phyloP scores from a whole-genome alignment of 2,888 invertebrate genomes.

The Galerucella pusilla region DNA sequence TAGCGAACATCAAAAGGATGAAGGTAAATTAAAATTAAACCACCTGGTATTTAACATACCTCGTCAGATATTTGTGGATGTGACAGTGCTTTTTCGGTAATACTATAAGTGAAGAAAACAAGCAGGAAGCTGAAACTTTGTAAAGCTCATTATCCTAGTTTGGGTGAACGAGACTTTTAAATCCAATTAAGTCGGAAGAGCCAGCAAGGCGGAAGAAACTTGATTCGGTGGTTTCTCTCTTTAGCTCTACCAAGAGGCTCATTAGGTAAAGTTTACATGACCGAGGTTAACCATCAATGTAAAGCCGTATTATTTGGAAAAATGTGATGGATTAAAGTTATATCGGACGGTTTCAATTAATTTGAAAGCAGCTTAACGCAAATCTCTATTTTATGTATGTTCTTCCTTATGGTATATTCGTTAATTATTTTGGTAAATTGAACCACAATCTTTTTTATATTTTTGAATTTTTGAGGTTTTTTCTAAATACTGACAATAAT shows the following conservation, averaged over 20 bases:
- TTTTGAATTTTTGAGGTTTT: too few species aligned
- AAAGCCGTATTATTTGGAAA: slow-evolving; percentile 17
- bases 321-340: background rate
- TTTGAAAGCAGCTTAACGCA: background rate
- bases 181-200: slow-evolving; percentile 38
- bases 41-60: background rate
- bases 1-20: too few species aligned
- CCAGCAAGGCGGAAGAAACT: slow-evolving; percentile 31
- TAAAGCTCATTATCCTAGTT: slow-evolving; percentile 28
- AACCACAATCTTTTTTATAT: too few species aligned
- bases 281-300: slow-evolving; percentile 28
- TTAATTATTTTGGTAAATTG: too few species aligned
- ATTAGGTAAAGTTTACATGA: slow-evolving; percentile 30
- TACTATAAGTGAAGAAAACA: slow-evolving; percentile 8
- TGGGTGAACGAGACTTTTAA: slow-evolving; percentile 38
- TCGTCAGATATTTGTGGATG: background rate
- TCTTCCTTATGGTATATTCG: too few species aligned
- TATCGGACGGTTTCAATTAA: background rate
- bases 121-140: slow-evolving; percentile 22
- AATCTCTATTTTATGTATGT: too few species aligned
- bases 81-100: background rate
- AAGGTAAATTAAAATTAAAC: background rate
- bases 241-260: slow-evolving; percentile 12
- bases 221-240: slow-evolving; percentile 17
- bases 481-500: too few species aligned